A percentile compares a stretch with the other conserved stretches of the same genome.
These are phyloP conservation scores for Dendrocincla tyrannina DNA, from an alignment of 2,797 vertebrate genomes.

Conservation along the genomic window DNA sequence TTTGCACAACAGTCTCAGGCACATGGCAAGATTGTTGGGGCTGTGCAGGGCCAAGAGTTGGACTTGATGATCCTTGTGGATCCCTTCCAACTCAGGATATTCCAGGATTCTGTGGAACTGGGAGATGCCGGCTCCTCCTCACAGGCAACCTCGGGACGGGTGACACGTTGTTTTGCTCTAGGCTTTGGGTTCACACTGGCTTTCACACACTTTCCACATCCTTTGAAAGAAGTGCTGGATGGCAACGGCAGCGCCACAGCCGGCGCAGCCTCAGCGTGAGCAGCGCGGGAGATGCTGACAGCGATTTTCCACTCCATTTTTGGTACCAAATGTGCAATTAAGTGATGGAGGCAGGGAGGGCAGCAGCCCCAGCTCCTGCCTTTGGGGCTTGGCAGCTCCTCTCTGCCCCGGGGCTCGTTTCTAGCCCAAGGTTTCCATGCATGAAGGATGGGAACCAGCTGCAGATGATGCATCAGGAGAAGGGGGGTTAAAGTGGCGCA, in stretches of 20 bases:
- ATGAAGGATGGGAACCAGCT: neutral
- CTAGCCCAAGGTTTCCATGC: neutral
- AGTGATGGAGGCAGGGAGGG: neutral
- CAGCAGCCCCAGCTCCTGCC: neutral
- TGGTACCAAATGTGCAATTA: neutral
- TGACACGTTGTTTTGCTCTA: neutral
- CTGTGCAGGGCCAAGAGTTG: neutral
- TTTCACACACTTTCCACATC: neutral
- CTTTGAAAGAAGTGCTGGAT: neutral
- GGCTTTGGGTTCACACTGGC: neutral
- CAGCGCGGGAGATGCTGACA: neutral
- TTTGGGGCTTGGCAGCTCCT: neutral
- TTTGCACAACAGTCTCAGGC: neutral
- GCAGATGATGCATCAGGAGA: neutral
- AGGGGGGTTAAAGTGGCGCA: neutral
- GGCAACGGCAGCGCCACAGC: neutral
- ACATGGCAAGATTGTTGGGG: neutral
- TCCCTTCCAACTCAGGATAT: neutral
- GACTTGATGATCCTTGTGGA: neutral
- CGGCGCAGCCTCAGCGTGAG: neutral
- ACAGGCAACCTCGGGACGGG: rapidly evolving
- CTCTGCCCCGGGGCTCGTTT: neutral
- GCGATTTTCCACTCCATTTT: constrained; percentile 58
- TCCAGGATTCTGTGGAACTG: neutral
- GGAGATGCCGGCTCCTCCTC: neutral